Base-by-base conservation (phyloP, 2,113 vertebrate genomes). In the Butorides virescens region DNA sequence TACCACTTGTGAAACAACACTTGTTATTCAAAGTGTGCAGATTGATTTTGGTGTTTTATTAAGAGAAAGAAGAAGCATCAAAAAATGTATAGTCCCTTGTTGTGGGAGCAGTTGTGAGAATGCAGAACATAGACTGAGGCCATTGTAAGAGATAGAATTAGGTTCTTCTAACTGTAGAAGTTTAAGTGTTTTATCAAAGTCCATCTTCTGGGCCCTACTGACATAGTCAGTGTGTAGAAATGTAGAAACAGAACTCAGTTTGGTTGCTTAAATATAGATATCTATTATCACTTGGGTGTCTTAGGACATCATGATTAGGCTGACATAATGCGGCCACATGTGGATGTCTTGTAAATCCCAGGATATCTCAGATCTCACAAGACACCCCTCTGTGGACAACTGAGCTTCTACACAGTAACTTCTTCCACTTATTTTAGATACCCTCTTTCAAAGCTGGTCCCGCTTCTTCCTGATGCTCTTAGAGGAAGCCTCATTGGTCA, bases 401-500 rank as follows among this genome's bases (percentile, higher is more conserved):
- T 52, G 52, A 62, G 7, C 8, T 32, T 50, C 67, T 52, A 36
- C 3, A 19, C 25, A 27, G 17, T 11, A 44, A 67, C 44, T 72
- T 77, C 44, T 59, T 62, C 58, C 34, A 23, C 11, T 55, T 55
- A 27, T 36, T 92, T 66, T 74, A 52, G 25, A 23, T 4, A 34
- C 6, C 9, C 7, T 1, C 8, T 75, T 67, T 61, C 27, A 78
- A 71, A 79, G 26, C 4, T 39, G 25, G 8, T 58, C 13, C 39
- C 21, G 25, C 2, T 0, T 73, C 32, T 70, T 65, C 15, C 36
- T 13, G 2, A 22, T 23, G 9, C 12, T 53, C 34, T 76, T 37
- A 47, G 15, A 39, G 8, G 4, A 7, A 39, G 3, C 2, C 4
- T 83, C 2, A 36, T 10, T 7, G 0, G 7, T 50, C 22, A 75